Percentiles rank a stretch among this genome's conserved stretches.
Conservation (phyloP, 2,888 invertebrate genomes). For the Pandemis cinnamomeana region DNA sequence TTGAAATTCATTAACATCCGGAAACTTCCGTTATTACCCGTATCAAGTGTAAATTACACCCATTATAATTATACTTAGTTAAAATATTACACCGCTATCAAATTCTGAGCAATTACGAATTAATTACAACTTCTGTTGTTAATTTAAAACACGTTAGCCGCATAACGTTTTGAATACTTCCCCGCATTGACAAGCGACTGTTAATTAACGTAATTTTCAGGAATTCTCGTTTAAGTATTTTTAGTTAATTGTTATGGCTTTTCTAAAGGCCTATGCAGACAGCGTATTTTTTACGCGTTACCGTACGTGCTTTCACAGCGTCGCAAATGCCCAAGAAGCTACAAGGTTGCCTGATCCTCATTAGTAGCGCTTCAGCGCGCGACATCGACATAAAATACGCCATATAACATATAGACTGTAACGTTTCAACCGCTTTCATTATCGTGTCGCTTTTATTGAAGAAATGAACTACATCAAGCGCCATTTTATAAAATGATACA, state of each 20-base stretch:
- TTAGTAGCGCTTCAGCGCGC: no score
- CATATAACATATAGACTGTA: no score
- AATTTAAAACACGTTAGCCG: not conserved
- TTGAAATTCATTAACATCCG: not conserved
- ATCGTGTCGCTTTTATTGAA: no score
- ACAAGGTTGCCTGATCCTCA: no score
- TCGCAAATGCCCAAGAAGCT: no score
- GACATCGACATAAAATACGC: no score
- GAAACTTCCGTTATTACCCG: slow-evolving; percentile 2
- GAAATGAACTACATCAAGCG: no score
- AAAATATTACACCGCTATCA: slow-evolving; percentile 17
- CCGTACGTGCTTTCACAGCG: no score
- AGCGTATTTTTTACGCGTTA: no score
- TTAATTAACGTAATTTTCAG: not conserved
- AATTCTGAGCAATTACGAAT: slow-evolving; percentile 13
- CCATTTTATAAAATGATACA: no score
- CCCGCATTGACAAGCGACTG: not conserved
- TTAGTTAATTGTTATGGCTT: not conserved
- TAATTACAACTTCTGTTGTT: slow-evolving; percentile 1
- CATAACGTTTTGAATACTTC: not conserved
- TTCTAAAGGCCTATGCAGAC: not conserved
- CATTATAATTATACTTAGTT: slow-evolving; percentile 22
- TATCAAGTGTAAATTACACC: slow-evolving; percentile 11
- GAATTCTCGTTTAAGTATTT: not conserved
- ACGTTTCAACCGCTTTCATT: no score